These are phyloP conservation scores for Erythrolamprus reginae DNA, from an alignment of 2,113 vertebrate genomes.

Conservation along the genomic window DNA sequence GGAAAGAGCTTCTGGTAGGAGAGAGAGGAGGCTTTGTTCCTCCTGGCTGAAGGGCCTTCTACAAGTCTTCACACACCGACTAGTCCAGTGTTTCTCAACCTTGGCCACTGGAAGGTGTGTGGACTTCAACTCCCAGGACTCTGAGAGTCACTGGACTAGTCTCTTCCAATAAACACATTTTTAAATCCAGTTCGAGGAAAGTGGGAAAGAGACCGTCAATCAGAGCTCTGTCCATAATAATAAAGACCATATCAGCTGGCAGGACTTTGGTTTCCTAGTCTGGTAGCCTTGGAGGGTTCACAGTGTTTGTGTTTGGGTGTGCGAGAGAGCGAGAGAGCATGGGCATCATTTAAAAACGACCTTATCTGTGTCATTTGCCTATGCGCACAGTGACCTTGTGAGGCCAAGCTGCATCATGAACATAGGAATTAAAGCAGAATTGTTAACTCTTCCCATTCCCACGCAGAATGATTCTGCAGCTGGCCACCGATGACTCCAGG, in stretches of 20 bases:
- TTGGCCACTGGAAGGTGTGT: too few relatives aligned
- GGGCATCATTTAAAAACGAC: not conserved
- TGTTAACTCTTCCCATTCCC: not conserved
- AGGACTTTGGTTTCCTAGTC: not conserved
- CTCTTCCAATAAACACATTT: not conserved
- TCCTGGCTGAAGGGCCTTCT: not conserved
- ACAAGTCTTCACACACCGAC: too few relatives aligned
- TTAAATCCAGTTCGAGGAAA: not conserved
- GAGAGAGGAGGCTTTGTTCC: not conserved
- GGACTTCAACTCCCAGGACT: too few relatives aligned
- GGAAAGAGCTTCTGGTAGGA: not conserved
- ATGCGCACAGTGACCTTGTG: not conserved
- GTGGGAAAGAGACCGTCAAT: not conserved
- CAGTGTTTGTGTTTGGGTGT: not conserved
- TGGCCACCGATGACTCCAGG: conserved; percentile 56
- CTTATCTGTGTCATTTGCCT: not conserved
- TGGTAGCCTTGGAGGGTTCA: not conserved
- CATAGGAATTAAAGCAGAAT: not conserved
- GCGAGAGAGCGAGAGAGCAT: too few relatives aligned
- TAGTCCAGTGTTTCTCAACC: too few relatives aligned
- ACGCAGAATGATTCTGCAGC: conserved; percentile 72
- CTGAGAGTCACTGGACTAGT: too few relatives aligned
- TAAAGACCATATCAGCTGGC: not conserved
- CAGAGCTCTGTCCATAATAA: too few relatives aligned
- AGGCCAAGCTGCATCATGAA: not conserved